These are phyloP conservation scores for Osmerus eperlanus DNA, from an alignment of 2,113 vertebrate species.

Conservation along the genomic window DNA sequence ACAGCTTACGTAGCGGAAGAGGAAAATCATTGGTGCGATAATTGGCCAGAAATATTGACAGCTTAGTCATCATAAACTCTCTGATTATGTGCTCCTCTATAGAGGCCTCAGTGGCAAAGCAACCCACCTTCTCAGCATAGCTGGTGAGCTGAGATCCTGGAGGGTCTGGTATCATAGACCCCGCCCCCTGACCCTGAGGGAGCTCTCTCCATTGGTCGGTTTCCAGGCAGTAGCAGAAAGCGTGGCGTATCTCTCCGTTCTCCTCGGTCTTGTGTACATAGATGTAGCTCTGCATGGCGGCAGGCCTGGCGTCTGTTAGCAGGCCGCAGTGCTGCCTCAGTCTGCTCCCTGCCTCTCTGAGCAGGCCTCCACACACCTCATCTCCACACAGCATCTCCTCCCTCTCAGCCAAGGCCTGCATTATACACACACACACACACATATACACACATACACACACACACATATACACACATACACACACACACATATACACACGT, in stretches of 20 bases:
- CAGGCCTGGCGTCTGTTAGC: constrained; percentile 85
- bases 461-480: background rate
- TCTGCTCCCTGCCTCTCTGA: constrained; percentile 73
- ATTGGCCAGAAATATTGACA: background rate
- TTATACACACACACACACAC: background rate
- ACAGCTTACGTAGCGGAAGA: constrained; percentile 65
- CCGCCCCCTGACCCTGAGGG: constrained; percentile 57
- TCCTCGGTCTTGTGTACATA: constrained; percentile 96
- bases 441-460: background rate
- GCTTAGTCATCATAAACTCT: too few species aligned
- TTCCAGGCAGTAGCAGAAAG: constrained; percentile 91
- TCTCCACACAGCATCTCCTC: constrained; percentile 73
- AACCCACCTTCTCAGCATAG: constrained; percentile 83
- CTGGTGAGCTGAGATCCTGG: constrained; percentile 88
- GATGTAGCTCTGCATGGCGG: constrained; percentile 92
- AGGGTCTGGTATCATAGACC: constrained; percentile 72
- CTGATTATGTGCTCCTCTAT: too few species aligned
- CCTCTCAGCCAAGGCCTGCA: constrained; percentile 70
- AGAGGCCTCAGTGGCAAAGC: too few species aligned
- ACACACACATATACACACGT: too few species aligned
- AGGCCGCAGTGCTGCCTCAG: constrained; percentile 78
- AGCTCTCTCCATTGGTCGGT: constrained; percentile 87
- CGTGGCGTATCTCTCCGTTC: constrained; percentile 76
- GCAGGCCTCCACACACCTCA: constrained; percentile 69
- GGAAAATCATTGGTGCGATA: background rate